Conservation (phyloP, 2,888 invertebrate species). For the Oxycera nigricornis region DNA sequence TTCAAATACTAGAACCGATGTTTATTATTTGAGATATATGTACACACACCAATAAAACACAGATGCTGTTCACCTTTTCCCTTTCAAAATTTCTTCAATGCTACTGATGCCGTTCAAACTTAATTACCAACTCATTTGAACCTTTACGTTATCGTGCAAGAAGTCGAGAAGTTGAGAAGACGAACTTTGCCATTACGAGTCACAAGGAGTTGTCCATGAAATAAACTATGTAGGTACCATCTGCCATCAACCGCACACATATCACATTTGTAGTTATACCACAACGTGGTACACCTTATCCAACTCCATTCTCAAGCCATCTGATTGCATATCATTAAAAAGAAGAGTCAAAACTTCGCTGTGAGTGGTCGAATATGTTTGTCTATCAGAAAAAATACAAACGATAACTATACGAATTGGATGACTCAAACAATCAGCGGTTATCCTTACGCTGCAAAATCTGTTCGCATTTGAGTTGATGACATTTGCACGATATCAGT, state of each 20-base stretch:
- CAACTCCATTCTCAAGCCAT: background rate
- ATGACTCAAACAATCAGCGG: background rate
- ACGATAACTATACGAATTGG: background rate
- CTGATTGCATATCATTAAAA: background rate
- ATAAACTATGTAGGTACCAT: background rate
- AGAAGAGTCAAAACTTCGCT: background rate
- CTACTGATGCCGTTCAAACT: background rate
- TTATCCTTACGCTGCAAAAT: too few relatives aligned
- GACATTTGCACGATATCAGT: slow-evolving; percentile 1
- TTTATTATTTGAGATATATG: too few relatives aligned
- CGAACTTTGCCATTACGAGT: background rate
- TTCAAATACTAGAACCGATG: too few relatives aligned
- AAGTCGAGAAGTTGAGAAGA: too few relatives aligned
- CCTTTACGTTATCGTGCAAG: background rate
- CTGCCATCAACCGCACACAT: background rate
- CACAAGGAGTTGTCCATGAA: background rate
- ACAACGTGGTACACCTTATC: background rate
- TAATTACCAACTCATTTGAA: background rate
- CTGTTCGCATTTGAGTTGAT: background rate
- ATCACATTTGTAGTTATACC: background rate
- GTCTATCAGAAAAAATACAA: background rate
- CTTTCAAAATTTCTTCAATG: background rate
- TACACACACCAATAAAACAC: background rate
- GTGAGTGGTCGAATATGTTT: background rate
- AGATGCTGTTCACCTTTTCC: background rate